Conservation (phyloP, 2,797 vertebrate species). For the Poecile montanus region DNA sequence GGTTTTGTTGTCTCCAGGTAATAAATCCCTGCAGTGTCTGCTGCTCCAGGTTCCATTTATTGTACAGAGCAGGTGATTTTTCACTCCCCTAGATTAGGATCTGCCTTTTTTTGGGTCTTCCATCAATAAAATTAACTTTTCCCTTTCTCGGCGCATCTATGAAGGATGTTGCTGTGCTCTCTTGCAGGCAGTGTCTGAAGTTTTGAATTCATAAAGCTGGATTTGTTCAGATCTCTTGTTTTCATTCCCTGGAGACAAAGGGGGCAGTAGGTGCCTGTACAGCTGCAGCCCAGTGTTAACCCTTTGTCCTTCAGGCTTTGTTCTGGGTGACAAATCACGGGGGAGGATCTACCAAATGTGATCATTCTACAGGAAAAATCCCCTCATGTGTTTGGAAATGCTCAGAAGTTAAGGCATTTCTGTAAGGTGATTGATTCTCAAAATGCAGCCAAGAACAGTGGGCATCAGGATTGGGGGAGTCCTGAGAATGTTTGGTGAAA, state of each 20-base stretch:
- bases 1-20: background rate
- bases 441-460: slow-evolving; percentile 16
- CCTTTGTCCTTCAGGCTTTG: slow-evolving; percentile 18
- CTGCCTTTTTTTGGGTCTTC: background rate
- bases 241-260: background rate
- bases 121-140: background rate
- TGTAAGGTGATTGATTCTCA: slow-evolving; percentile 26
- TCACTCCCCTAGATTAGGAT: background rate
- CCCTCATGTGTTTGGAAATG: background rate
- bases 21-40: background rate
- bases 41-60: background rate
- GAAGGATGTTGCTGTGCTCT: background rate
- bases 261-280: background rate
- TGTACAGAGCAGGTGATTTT: background rate
- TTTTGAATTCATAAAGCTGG: background rate
- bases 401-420: background rate
- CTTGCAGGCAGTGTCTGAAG: background rate
- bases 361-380: rapidly evolving
- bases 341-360: background rate
- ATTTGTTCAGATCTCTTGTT: background rate
- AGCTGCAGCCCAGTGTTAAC: slow-evolving; percentile 9
- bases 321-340: background rate
- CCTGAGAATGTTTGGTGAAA: background rate
- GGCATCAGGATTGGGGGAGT: background rate
- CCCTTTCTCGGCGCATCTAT: background rate